Conservation (phyloP, 1,140 invertebrate species). For the Littorina saxatilis region DNA sequence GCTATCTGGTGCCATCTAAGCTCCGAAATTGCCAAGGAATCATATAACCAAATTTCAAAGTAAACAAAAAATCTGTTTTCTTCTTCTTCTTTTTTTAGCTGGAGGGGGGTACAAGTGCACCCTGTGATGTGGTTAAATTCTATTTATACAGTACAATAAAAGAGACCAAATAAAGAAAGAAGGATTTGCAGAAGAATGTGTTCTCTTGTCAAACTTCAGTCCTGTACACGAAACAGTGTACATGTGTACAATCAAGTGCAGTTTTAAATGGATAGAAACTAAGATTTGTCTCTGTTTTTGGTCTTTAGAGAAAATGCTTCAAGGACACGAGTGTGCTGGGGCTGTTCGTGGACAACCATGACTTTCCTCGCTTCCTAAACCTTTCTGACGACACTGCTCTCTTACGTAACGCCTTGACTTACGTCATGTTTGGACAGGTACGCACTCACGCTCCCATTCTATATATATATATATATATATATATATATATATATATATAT, state of each 20-base stretch:
- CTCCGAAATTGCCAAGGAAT: no score
- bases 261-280: no score
- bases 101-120: not conserved
- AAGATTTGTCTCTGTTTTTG: no score
- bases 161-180: not conserved
- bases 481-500: not conserved
- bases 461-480: no score
- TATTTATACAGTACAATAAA: no score
- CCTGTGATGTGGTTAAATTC: no score
- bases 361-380: constrained; percentile 50
- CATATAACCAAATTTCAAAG: no score
- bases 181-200: not conserved
- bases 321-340: constrained; percentile 46
- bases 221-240: no score
- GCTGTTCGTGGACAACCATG: constrained; percentile 54
- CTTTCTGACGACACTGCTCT: constrained; percentile 32
- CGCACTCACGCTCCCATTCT: not conserved
- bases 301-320: constrained; percentile 29
- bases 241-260: no score
- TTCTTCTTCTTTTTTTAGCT: not conserved
- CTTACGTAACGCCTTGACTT: constrained; percentile 47
- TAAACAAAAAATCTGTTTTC: no score
- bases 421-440: constrained; percentile 48
- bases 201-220: not conserved
- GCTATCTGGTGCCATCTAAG: no score